Percentiles rank a stretch among this genome's conserved stretches.
Conservation (phyloP, 2,888 invertebrate species). For the Ethmia dodecea region DNA sequence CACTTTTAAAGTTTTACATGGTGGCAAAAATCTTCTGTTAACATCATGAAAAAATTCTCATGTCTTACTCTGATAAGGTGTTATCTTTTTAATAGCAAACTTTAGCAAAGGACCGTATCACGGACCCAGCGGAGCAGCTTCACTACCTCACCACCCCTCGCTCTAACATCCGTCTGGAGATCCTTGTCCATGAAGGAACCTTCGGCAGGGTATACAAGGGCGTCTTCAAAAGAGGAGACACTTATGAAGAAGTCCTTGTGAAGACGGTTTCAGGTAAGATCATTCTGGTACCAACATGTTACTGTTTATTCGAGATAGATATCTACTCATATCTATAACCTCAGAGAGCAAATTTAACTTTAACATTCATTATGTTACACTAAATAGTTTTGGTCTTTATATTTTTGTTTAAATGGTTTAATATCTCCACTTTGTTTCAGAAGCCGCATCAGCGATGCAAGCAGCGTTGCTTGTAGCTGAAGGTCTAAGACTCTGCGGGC, state of each 20-base stretch:
- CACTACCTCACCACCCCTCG: slow-evolving; percentile 78
- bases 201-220: slow-evolving; percentile 93
- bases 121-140: slow-evolving; percentile 80
- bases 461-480: slow-evolving; percentile 84
- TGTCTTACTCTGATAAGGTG: no score
- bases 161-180: slow-evolving; percentile 78
- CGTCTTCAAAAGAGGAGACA: slow-evolving; percentile 78
- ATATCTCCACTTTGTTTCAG: slow-evolving; percentile 54
- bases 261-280: slow-evolving; percentile 89
- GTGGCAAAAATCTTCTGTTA: no score
- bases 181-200: slow-evolving; percentile 87
- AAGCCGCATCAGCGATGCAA: slow-evolving; percentile 84
- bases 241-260: slow-evolving; percentile 86
- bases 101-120: slow-evolving; percentile 57
- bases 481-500: slow-evolving; percentile 84
- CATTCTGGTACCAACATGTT: background rate
- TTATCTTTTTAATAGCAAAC: no score
- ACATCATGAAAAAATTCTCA: no score
- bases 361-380: no score
- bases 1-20: no score
- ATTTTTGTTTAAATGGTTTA: no score
- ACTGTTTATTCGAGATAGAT: background rate
- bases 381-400: no score
- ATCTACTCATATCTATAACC: background rate
- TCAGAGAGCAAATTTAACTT: no score